Evolutionary conservation across 1,140 invertebrate genomes (phyloP).

Genomic region (Achroia grisella): DNA sequence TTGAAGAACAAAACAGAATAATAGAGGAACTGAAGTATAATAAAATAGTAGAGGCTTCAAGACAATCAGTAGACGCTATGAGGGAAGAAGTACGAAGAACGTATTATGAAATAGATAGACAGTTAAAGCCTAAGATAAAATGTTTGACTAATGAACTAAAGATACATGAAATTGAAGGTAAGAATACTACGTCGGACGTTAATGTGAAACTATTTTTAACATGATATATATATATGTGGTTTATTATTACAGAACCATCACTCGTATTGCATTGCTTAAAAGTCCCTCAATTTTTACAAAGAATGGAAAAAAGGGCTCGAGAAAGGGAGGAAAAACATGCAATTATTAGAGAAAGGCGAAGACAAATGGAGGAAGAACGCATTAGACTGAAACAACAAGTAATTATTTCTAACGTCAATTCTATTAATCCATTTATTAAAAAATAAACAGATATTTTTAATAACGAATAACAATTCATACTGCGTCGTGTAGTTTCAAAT

Average conservation of each 20-base stretch:
- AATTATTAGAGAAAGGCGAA: conserved; percentile 75
- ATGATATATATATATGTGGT: too few species aligned
- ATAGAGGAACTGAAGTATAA: conserved; percentile 78
- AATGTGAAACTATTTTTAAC: too few species aligned
- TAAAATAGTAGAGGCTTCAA: conserved; percentile 75
- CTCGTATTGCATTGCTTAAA: conserved; percentile 72
- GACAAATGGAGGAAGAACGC: conserved; percentile 75
- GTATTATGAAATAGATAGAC: conserved; percentile 73
- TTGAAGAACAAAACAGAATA: conserved; percentile 77
- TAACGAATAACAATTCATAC: too few species aligned
- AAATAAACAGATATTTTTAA: too few species aligned
- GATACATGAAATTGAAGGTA: conserved; percentile 54
- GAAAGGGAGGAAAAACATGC: conserved; percentile 76
- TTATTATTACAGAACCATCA: conserved; percentile 37
- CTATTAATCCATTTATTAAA: too few species aligned
- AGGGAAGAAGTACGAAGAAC: conserved; percentile 75
- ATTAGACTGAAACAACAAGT: conserved; percentile 73
- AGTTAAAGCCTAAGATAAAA: conserved; percentile 74
- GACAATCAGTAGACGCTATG: conserved; percentile 72
- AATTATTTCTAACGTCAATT: too few species aligned
- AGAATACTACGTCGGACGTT: too few species aligned
- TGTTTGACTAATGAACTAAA: conserved; percentile 72
- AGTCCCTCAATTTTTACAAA: conserved; percentile 77
- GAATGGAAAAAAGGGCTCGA: conserved; percentile 77
- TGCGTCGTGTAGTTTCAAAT: too few species aligned